Conservation (phyloP, 2,113 vertebrate genomes). For the Semnopithecus entellus region DNA sequence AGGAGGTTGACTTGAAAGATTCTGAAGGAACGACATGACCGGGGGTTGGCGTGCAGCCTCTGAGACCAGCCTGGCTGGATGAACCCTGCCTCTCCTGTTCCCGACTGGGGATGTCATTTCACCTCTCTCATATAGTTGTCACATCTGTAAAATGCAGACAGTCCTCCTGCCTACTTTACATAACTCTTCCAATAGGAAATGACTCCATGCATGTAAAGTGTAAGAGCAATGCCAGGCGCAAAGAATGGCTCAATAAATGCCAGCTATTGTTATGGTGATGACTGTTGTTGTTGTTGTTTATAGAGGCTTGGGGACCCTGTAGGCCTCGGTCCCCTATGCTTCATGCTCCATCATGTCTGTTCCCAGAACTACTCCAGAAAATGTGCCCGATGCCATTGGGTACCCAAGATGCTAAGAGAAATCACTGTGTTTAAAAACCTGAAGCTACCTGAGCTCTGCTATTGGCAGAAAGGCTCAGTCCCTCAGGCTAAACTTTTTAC, state of each 20-base stretch:
- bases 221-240: neutral
- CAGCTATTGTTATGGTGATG: no score
- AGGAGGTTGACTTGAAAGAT: neutral
- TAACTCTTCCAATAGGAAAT: neutral
- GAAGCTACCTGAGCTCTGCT: neutral
- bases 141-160: neutral
- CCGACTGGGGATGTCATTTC: neutral
- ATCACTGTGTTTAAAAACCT: neutral
- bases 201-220: neutral
- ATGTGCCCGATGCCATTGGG: neutral
- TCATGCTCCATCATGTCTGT: neutral
- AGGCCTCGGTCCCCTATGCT: neutral
- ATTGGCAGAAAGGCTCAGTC: neutral
- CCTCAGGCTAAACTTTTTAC: neutral
- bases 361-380: neutral
- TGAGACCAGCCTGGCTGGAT: neutral
- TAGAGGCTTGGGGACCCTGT: fast-evolving
- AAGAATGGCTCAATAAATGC: neutral
- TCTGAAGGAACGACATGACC: neutral
- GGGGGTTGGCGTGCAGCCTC: neutral
- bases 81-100: neutral
- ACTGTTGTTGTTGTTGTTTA: fast-evolving
- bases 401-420: neutral
- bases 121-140: neutral
- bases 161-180: no score